Evolutionary conservation across 1,140 invertebrate species (phyloP).

Genomic region (Drosophila aff.): DNA sequence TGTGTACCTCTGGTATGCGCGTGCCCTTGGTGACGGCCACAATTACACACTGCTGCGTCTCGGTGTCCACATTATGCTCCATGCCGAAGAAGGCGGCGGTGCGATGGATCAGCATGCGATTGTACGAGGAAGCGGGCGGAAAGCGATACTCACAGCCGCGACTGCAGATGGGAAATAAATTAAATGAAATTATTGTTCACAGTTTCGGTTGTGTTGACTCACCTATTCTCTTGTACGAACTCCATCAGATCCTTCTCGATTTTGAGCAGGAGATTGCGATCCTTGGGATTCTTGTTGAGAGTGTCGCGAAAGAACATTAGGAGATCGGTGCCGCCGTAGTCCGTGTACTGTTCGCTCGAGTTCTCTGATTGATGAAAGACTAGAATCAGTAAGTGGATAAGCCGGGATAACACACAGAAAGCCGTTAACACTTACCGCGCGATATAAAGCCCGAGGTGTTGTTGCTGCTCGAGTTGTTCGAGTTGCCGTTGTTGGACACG

Average conservation of each 20-base stretch:
- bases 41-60: conserved; percentile 93
- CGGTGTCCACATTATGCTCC: conserved; percentile 95
- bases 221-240: conserved; percentile 92
- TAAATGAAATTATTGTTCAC: not conserved
- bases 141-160: conserved; percentile 91
- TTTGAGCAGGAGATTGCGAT: conserved; percentile 92
- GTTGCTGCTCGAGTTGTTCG: conserved; percentile 81
- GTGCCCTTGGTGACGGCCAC: conserved; percentile 90
- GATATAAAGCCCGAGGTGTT: conserved; percentile 84
- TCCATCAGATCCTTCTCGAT: conserved; percentile 95
- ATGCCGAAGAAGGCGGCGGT: conserved; percentile 97
- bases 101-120: conserved; percentile 97
- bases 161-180: conserved; percentile 52
- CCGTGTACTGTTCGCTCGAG: conserved; percentile 92
- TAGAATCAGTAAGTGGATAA: conserved; percentile 77
- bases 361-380: conserved; percentile 88
- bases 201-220: too few relatives aligned
- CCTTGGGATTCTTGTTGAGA: conserved; percentile 95
- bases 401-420: conserved; percentile 19
- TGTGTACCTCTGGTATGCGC: conserved; percentile 88
- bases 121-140: conserved; percentile 96
- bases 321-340: conserved; percentile 93
- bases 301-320: conserved; percentile 95
- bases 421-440: conserved; percentile 70
- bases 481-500: conserved; percentile 42